A percentile compares a stretch with the other conserved stretches of the same genome.
These are phyloP conservation scores for Sarcoramphus papa DNA, from an alignment of 2,797 vertebrate species.

Conservation along the genomic window DNA sequence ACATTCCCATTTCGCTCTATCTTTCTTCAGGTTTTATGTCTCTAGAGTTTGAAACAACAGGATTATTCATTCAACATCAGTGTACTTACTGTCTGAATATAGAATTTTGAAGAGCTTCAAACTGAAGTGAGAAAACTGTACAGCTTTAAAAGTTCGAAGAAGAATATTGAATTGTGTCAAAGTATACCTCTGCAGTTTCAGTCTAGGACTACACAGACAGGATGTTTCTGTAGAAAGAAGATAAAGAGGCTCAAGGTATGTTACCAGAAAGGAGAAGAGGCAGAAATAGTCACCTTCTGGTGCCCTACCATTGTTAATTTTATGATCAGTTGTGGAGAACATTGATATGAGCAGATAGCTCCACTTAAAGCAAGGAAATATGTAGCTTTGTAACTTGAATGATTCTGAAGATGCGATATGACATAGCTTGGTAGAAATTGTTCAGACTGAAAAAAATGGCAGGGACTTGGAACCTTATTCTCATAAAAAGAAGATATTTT, in stretches of 20 bases:
- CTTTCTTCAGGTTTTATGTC: not conserved
- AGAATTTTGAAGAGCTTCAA: not conserved
- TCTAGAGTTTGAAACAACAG: not conserved
- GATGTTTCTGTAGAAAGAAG: not conserved
- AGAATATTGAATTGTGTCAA: not conserved
- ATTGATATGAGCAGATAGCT: not conserved
- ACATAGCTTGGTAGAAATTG: not conserved
- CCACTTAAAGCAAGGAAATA: not conserved
- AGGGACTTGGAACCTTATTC: not conserved
- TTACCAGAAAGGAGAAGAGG: not conserved
- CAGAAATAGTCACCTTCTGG: not conserved
- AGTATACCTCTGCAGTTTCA: not conserved
- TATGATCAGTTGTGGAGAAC: not conserved
- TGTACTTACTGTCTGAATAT: not conserved
- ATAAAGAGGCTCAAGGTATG: not conserved
- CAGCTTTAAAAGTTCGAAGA: not conserved
- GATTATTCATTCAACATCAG: not conserved
- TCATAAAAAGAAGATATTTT: not conserved
- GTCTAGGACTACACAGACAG: not conserved
- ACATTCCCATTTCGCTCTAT: not conserved
- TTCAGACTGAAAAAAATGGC: not conserved
- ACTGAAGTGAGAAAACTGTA: not conserved
- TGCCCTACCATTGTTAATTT: not conserved
- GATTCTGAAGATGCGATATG: not conserved
- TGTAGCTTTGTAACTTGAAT: not conserved